phyloP scores from a whole-genome alignment of 2,797 vertebrate genomes.

The Coregonus suidteri region DNA sequence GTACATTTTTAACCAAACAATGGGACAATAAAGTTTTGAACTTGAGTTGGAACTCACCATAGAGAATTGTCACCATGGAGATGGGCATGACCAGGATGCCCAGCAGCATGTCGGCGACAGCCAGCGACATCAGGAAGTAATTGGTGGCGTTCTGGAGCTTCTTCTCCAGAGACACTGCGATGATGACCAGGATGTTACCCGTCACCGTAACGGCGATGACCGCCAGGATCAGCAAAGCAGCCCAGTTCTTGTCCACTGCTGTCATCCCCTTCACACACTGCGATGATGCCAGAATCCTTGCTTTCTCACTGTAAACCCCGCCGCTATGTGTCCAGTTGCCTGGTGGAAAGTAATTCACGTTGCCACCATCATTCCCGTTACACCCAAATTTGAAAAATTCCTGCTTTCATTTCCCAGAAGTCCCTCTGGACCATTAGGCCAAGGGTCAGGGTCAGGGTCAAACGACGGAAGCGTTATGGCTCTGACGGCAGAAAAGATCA shows the following conservation, averaged over 20 bases:
- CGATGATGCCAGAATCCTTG: conserved; percentile 63
- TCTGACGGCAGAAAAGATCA: conserved; percentile 40
- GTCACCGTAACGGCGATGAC: conserved; percentile 90
- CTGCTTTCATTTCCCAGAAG: background rate
- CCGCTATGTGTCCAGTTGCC: conserved; percentile 72
- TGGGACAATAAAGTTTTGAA: background rate
- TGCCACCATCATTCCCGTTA: background rate
- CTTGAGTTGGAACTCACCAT: conserved; percentile 81
- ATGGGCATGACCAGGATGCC: conserved; percentile 97
- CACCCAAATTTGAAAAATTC: conserved; percentile 40
- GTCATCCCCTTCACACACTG: conserved; percentile 56
- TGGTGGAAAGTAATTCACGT: background rate
- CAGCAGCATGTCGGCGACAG: conserved; percentile 95
- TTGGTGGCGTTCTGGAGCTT: conserved; percentile 98
- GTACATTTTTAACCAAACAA: conserved; percentile 33
- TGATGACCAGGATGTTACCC: conserved; percentile 96
- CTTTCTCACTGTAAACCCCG: conserved; percentile 66
- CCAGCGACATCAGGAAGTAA: conserved; percentile 97
- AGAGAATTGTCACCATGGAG: conserved; percentile 94
- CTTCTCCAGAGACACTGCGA: conserved; percentile 96
- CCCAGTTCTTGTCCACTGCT: conserved; percentile 87
- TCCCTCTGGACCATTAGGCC: conserved; percentile 23
- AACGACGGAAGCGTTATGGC: conserved; percentile 7
- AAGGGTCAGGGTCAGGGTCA: conserved; percentile 38
- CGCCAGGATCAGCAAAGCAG: conserved; percentile 84